These are phyloP conservation scores for Premnoplex brunnescens DNA, from an alignment of 2,797 vertebrate genomes.

Conservation along the genomic window DNA sequence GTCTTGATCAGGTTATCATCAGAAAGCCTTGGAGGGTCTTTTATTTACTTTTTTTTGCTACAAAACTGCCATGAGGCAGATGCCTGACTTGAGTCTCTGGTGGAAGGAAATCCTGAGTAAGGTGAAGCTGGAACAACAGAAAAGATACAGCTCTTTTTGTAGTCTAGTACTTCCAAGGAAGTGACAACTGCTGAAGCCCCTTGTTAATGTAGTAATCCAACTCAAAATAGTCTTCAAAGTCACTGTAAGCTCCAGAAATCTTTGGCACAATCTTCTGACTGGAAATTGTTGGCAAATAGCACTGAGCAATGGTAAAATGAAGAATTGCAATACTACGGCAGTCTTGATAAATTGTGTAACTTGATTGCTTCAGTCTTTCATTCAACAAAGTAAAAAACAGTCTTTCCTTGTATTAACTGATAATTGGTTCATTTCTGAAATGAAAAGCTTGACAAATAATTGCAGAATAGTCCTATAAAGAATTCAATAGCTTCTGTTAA, in stretches of 20 bases:
- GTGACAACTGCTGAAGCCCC: background rate
- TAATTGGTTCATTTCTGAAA: background rate
- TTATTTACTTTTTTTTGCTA: background rate
- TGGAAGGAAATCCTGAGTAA: background rate
- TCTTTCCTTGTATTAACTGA: background rate
- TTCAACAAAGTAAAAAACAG: background rate
- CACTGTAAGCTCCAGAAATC: background rate
- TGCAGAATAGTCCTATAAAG: background rate
- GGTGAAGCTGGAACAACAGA: background rate
- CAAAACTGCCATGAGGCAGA: background rate
- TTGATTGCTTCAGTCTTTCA: background rate
- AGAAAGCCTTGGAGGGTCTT: background rate
- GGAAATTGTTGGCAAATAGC: background rate
- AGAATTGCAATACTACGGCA: background rate
- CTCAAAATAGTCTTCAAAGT: background rate
- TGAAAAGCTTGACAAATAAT: background rate
- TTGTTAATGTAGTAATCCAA: background rate
- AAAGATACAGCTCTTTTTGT: background rate
- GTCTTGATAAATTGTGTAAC: background rate
- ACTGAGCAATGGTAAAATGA: background rate
- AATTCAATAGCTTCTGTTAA: background rate
- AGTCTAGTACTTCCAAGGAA: background rate
- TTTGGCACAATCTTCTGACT: background rate
- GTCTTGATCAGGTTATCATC: background rate
- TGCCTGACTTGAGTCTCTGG: fast-evolving